Conservation (phyloP, 1,140 invertebrate genomes). For the Copidosoma floridanum region DNA sequence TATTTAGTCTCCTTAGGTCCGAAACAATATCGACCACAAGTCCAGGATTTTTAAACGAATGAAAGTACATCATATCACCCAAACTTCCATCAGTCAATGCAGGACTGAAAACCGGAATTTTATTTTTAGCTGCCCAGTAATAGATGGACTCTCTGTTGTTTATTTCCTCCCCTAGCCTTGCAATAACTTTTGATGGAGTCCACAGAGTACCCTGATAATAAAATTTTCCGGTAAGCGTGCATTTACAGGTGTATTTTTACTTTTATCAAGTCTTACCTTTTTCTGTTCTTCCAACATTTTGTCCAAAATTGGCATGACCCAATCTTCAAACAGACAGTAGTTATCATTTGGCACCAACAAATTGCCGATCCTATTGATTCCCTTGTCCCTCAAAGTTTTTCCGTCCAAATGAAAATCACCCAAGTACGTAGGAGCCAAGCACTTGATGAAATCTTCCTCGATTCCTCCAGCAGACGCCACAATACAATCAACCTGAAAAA, state of each 20-base stretch:
- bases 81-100: slow-evolving; percentile 97
- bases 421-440: slow-evolving; percentile 89
- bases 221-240: neutral
- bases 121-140: slow-evolving; percentile 97
- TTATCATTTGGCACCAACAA: slow-evolving; percentile 97
- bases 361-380: slow-evolving; percentile 97
- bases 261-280: no score
- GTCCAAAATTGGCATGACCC: slow-evolving; percentile 93
- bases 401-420: slow-evolving; percentile 88
- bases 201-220: slow-evolving; percentile 75
- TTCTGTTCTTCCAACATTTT: slow-evolving; percentile 89
- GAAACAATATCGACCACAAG: slow-evolving; percentile 91
- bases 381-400: slow-evolving; percentile 74
- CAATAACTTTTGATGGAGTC: slow-evolving; percentile 91
- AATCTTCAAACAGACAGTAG: slow-evolving; percentile 98
- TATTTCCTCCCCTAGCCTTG: slow-evolving; percentile 84
- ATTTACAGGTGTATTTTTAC: no score
- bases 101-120: slow-evolving; percentile 97
- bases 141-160: slow-evolving; percentile 90
- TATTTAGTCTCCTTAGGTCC: slow-evolving; percentile 89
- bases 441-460: slow-evolving; percentile 99
- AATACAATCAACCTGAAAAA: slow-evolving; percentile 82
- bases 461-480: slow-evolving; percentile 97
- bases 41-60: slow-evolving; percentile 90
- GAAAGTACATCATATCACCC: slow-evolving; percentile 99